A percentile compares a stretch with the other conserved stretches of the same genome.
These are phyloP conservation scores for Mermis nigrescens DNA, from an alignment of 2,888 invertebrate genomes.

Conservation along the genomic window DNA sequence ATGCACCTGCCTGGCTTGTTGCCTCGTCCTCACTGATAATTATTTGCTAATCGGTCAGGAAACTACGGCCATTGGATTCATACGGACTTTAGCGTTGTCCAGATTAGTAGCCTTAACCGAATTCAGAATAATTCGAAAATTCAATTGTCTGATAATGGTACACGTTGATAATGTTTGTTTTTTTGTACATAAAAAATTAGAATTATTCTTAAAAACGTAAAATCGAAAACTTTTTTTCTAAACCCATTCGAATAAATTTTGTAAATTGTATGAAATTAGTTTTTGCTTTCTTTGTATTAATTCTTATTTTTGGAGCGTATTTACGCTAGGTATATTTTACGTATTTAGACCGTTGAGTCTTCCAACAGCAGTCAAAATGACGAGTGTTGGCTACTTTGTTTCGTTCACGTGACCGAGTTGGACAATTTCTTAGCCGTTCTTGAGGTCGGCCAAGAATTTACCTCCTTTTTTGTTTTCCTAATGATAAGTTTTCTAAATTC, in stretches of 20 bases:
- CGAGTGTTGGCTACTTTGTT: neutral
- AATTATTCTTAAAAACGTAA: no score
- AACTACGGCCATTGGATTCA: conserved; percentile 4
- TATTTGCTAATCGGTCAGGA: conserved; percentile 9
- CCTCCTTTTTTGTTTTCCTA: no score
- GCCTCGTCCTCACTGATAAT: neutral
- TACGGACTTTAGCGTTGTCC: conserved; percentile 5
- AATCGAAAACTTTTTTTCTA: no score
- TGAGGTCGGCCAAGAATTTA: no score
- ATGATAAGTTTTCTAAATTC: no score
- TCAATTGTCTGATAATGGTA: neutral
- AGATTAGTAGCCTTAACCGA: neutral
- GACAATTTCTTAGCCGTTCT: no score
- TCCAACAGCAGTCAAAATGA: neutral
- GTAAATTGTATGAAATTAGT: neutral
- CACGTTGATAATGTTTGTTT: neutral
- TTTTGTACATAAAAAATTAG: no score
- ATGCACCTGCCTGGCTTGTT: conserved; percentile 7
- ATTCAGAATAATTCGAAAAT: neutral
- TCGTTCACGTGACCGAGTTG: neutral
- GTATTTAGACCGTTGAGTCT: neutral
- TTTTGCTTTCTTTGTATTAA: neutral
- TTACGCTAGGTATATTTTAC: no score
- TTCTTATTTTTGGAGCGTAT: neutral
- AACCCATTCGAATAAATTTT: neutral